Percentiles rank a stretch among this genome's conserved stretches.
Evolutionary conservation across 2,797 vertebrate species (phyloP).

Genomic region (Catostomus latipinnis): DNA sequence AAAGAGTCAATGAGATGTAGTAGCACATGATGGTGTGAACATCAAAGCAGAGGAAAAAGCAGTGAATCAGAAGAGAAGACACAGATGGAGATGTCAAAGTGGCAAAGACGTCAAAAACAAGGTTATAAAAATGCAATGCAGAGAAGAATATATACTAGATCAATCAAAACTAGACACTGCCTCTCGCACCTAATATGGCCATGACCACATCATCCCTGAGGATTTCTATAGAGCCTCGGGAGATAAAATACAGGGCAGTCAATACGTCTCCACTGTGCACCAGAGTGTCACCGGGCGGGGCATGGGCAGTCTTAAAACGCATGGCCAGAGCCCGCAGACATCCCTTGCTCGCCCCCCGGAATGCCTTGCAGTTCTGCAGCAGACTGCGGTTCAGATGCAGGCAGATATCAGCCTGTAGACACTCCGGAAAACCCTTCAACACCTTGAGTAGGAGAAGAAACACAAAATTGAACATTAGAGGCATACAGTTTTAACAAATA

Average conservation of each 20-base stretch:
- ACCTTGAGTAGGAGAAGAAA: conserved; percentile 77
- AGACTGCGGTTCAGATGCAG: conserved; percentile 94
- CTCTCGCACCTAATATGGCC: conserved; percentile 90
- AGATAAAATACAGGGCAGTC: conserved; percentile 96
- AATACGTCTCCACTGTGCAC: conserved; percentile 96
- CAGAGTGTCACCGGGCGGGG: conserved; percentile 93
- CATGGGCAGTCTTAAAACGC: conserved; percentile 95
- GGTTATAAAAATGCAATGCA: not conserved
- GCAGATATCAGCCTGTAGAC: conserved; percentile 97
- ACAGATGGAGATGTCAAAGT: no score
- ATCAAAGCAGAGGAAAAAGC: not conserved
- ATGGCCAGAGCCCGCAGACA: conserved; percentile 94
- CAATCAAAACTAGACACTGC: not conserved
- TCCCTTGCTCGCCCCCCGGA: conserved; percentile 93
- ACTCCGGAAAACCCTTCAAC: conserved; percentile 96
- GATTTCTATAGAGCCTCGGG: conserved; percentile 97
- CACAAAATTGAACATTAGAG: not conserved
- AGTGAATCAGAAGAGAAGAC: not conserved
- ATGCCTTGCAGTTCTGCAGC: conserved; percentile 93
- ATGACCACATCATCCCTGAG: conserved; percentile 93
- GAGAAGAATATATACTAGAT: not conserved
- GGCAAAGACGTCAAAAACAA: no score
- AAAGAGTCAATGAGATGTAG: conserved; percentile 19
- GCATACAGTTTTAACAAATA: not conserved
- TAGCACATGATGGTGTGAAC: conserved; percentile 11